phyloP scores from a whole-genome alignment of 2,888 invertebrate genomes.

The Meiosimyza decipiens region DNA sequence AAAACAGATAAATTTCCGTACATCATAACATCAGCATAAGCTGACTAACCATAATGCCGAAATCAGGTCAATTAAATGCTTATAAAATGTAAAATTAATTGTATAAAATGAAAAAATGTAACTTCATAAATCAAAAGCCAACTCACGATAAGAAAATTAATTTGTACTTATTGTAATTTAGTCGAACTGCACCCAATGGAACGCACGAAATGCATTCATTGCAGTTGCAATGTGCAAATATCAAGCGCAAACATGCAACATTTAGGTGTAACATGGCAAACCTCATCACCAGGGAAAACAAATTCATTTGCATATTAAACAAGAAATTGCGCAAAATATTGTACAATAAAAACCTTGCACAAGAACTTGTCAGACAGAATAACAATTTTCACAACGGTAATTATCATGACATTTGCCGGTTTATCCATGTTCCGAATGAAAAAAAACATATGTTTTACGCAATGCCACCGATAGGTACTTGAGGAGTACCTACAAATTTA shows the following conservation, averaged over 20 bases:
- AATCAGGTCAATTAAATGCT: background rate
- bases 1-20: too few relatives aligned
- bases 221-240: background rate
- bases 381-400: conserved; percentile 30
- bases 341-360: background rate
- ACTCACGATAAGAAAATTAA: conserved; percentile 7
- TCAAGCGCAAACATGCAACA: conserved; percentile 6
- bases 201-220: background rate
- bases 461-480: too few relatives aligned
- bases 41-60: background rate
- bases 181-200: conserved; percentile 5
- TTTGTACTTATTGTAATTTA: conserved; percentile 4
- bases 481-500: too few relatives aligned
- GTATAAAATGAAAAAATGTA: conserved; percentile 3
- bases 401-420: conserved; percentile 35
- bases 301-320: conserved; percentile 14
- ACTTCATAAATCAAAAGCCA: conserved; percentile 16
- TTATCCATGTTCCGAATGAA: too few relatives aligned
- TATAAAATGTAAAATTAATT: background rate
- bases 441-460: too few relatives aligned
- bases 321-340: background rate
- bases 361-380: conserved; percentile 18
- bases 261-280: conserved; percentile 2
- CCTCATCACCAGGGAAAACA: background rate
- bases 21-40: too few relatives aligned